These are phyloP conservation scores for Mustela nigripes DNA, from an alignment of 2,113 vertebrate genomes.

Conservation along the genomic window DNA sequence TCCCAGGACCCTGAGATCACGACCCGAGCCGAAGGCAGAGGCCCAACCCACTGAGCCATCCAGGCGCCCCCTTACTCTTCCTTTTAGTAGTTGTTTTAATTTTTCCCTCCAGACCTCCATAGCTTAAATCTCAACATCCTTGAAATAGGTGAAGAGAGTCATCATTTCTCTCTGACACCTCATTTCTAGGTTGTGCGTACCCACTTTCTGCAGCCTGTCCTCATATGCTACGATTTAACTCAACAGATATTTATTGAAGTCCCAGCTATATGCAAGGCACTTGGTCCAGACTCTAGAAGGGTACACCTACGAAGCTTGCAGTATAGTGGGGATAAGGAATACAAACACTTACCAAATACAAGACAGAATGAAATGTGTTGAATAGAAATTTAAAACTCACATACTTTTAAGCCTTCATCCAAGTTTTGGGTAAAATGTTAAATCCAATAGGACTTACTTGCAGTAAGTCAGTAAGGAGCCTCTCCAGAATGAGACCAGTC, in stretches of 20 bases:
- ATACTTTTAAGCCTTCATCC: not conserved
- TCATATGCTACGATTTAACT: conserved; percentile 15
- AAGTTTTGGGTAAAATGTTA: not conserved
- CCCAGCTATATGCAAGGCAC: not conserved
- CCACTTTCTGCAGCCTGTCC: not conserved
- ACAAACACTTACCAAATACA: not conserved
- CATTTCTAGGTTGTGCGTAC: not conserved
- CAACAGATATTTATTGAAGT: not conserved
- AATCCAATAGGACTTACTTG: not conserved
- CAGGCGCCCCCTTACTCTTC: not conserved
- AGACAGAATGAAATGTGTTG: not conserved
- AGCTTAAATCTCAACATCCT: conserved; percentile 43
- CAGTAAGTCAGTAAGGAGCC: not conserved
- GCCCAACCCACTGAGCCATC: no score
- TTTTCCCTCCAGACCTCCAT: not conserved
- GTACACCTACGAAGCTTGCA: not conserved
- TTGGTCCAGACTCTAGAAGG: not conserved
- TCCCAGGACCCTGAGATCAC: no score
- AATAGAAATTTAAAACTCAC: conserved; percentile 26
- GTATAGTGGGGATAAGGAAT: not conserved
- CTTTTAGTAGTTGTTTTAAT: conserved; percentile 21
- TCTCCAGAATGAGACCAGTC: not conserved
- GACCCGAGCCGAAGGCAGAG: no score
- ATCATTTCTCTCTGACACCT: not conserved
- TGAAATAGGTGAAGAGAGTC: conserved; percentile 12